A percentile compares a stretch with the other conserved stretches of the same genome.
These are phyloP conservation scores for Alviniconcha strummeri DNA, from an alignment of 2,888 invertebrate species.

Conservation along the genomic window DNA sequence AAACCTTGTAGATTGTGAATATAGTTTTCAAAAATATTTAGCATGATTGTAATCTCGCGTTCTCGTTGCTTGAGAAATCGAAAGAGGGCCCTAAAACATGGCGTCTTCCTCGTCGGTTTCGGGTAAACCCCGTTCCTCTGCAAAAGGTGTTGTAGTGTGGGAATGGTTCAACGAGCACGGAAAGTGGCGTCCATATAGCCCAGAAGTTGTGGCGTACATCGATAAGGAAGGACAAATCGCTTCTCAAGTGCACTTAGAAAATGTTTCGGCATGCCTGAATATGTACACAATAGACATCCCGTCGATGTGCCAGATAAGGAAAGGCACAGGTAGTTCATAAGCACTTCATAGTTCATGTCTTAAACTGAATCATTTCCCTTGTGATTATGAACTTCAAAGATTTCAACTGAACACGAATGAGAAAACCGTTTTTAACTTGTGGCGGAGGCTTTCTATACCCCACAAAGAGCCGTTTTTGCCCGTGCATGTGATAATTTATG, in stretches of 20 bases:
- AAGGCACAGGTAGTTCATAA: constrained; percentile 54
- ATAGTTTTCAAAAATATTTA: too few relatives aligned
- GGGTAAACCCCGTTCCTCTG: not conserved
- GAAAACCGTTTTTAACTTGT: too few relatives aligned
- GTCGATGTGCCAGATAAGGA: constrained; percentile 59
- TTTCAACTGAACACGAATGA: too few relatives aligned
- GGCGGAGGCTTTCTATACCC: too few relatives aligned
- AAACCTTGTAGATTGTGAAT: not conserved
- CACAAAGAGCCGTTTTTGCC: too few relatives aligned
- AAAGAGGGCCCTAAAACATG: constrained; percentile 41
- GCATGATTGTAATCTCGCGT: not conserved
- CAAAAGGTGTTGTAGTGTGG: constrained; percentile 62
- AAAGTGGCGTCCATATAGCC: constrained; percentile 62
- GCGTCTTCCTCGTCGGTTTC: constrained; percentile 40
- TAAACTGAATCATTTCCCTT: too few relatives aligned
- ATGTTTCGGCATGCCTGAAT: constrained; percentile 50
- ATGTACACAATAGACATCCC: constrained; percentile 57
- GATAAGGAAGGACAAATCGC: constrained; percentile 50
- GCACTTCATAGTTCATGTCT: too few relatives aligned
- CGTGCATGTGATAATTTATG: not conserved
- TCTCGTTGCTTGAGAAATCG: constrained; percentile 24
- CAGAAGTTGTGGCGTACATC: constrained; percentile 56
- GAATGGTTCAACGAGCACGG: constrained; percentile 66
- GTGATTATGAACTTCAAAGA: too few relatives aligned
- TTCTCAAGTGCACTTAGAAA: constrained; percentile 51